phyloP scores from a whole-genome alignment of 1,140 invertebrate species.

The Sminthurinus signatus region DNA sequence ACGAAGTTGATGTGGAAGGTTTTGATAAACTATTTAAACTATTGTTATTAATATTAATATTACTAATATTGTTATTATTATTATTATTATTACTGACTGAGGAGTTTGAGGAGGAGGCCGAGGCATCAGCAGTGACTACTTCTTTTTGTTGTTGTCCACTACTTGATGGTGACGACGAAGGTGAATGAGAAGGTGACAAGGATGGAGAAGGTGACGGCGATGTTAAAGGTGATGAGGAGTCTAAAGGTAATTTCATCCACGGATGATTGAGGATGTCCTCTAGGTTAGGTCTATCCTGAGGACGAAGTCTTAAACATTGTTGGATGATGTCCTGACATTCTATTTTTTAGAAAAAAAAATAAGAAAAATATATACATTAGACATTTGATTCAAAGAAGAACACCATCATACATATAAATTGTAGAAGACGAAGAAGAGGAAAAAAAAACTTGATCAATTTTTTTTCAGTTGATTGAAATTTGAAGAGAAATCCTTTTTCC shows the following conservation, averaged over 20 bases:
- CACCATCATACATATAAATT: too few relatives aligned
- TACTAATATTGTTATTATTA: neutral
- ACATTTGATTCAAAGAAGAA: too few relatives aligned
- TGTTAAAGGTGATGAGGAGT: constrained; percentile 32
- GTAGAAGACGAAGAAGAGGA: too few relatives aligned
- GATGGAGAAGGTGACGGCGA: constrained; percentile 24
- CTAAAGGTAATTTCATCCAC: constrained; percentile 49
- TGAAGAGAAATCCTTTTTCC: too few relatives aligned
- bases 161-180: constrained; percentile 18
- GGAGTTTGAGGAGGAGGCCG: neutral
- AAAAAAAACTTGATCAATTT: too few relatives aligned
- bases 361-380: too few relatives aligned
- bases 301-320: constrained; percentile 52
- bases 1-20: neutral
- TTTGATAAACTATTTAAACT: neutral
- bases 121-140: neutral
- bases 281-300: constrained; percentile 51
- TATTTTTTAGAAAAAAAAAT: constrained; percentile 42
- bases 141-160: neutral
- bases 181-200: constrained; percentile 16
- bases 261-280: constrained; percentile 56
- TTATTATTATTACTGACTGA: neutral
- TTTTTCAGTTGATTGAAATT: too few relatives aligned
- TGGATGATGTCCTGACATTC: constrained; percentile 57
- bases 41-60: neutral